Evolutionary conservation across 2,113 vertebrate genomes (phyloP).

Genomic region (Sander lucioperca): DNA sequence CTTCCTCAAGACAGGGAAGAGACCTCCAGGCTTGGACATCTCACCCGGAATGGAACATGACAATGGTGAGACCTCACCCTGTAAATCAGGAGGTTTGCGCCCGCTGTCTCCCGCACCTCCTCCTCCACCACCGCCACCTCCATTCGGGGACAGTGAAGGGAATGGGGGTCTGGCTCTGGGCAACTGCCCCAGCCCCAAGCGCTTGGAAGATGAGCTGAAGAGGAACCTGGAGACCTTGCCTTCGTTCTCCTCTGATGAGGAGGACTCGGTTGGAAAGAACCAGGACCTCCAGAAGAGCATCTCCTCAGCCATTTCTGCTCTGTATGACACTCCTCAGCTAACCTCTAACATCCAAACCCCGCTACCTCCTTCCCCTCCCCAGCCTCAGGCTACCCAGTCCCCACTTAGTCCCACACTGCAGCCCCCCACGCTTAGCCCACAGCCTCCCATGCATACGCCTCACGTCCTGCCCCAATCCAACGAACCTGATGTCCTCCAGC

Average conservation of each 20-base stretch:
- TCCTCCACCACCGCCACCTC: constrained; percentile 71
- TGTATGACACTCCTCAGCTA: constrained; percentile 91
- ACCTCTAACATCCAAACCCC: constrained; percentile 70
- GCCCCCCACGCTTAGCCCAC: constrained; percentile 77
- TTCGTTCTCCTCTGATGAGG: constrained; percentile 93
- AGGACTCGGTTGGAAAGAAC: constrained; percentile 95
- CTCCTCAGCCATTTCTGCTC: constrained; percentile 93
- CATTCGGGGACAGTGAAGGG: constrained; percentile 84
- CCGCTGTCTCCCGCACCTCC: constrained; percentile 79
- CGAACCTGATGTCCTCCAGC: constrained; percentile 78
- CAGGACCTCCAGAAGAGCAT: constrained; percentile 96
- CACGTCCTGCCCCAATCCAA: constrained; percentile 70
- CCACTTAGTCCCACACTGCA: constrained; percentile 73
- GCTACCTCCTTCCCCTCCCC: constrained; percentile 68
- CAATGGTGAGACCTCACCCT: constrained; percentile 79
- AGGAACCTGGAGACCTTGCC: constrained; percentile 93
- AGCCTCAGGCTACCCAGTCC: constrained; percentile 61
- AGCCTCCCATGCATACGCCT: constrained; percentile 70
- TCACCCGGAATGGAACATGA: constrained; percentile 82
- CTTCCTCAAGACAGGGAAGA: constrained; percentile 93
- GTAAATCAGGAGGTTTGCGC: constrained; percentile 81
- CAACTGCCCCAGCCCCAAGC: constrained; percentile 90
- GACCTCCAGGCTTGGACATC: constrained; percentile 84
- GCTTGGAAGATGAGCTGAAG: constrained; percentile 93
- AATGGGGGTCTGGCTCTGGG: constrained; percentile 88